phyloP scores from a whole-genome alignment of 2,888 invertebrate species.

The Ryuthela nishihirai region DNA sequence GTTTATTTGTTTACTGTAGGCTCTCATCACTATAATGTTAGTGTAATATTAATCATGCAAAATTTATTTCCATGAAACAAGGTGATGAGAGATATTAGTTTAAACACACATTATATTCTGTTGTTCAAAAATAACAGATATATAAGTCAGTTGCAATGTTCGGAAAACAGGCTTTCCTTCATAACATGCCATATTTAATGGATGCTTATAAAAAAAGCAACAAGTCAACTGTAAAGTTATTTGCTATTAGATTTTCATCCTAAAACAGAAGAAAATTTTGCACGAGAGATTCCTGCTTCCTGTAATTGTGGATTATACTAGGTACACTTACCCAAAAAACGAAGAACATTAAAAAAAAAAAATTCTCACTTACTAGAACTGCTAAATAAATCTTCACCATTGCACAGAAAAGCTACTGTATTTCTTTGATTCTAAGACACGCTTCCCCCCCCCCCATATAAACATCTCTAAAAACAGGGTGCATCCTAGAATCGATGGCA shows the following conservation, averaged over 20 bases:
- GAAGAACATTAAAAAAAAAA: not conserved
- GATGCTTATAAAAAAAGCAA: constrained; percentile 33
- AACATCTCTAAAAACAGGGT: too few relatives aligned
- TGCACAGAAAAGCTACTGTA: not conserved
- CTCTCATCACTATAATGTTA: constrained; percentile 13
- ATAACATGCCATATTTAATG: constrained; percentile 7
- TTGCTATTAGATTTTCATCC: constrained; percentile 39
- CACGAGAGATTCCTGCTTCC: constrained; percentile 12
- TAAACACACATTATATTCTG: constrained; percentile 18
- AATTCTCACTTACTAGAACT: not conserved
- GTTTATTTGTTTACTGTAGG: constrained; percentile 5
- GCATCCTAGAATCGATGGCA: too few relatives aligned
- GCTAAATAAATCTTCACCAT: not conserved
- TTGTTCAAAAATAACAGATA: constrained; percentile 20
- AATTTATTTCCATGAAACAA: too few relatives aligned
- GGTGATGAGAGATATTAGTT: too few relatives aligned
- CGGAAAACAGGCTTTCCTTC: constrained; percentile 5
- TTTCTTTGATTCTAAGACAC: not conserved
- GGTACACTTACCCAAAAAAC: constrained; percentile 7
- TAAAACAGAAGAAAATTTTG: constrained; percentile 23
- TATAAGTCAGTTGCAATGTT: constrained; percentile 15
- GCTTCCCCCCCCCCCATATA: too few relatives aligned
- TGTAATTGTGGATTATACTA: not conserved
- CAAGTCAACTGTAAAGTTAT: constrained; percentile 33
- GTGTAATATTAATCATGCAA: too few relatives aligned